These are phyloP conservation scores for Sipha maydis DNA, from an alignment of 2,888 invertebrate genomes.

Conservation along the genomic window DNA sequence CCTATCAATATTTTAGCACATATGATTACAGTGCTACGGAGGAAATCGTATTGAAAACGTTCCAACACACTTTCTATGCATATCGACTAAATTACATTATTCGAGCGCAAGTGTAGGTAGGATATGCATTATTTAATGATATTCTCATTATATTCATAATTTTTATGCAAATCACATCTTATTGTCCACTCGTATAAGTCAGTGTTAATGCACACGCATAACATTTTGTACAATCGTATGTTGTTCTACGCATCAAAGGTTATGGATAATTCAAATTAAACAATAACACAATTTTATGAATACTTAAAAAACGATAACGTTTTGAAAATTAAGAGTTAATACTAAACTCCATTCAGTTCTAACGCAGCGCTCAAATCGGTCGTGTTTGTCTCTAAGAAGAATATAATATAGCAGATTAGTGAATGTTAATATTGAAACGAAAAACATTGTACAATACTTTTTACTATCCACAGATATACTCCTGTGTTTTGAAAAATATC, in stretches of 20 bases:
- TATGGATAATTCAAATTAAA: not conserved
- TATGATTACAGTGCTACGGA: not conserved
- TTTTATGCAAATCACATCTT: not conserved
- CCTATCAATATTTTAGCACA: not conserved
- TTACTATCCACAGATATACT: too few species aligned
- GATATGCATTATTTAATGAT: not conserved
- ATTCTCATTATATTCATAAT: not conserved
- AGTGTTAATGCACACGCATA: not conserved
- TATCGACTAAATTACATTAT: too few species aligned
- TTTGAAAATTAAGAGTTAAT: too few species aligned
- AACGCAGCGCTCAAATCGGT: too few species aligned
- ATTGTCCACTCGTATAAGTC: not conserved
- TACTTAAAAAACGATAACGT: too few species aligned
- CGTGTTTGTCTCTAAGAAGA: too few species aligned
- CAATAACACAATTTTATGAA: not conserved
- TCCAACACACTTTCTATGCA: not conserved
- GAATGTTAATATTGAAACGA: too few species aligned
- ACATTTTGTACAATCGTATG: not conserved
- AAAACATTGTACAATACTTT: too few species aligned
- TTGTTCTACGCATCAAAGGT: not conserved
- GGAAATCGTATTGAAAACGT: not conserved
- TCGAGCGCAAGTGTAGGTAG: too few species aligned
- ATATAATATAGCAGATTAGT: too few species aligned
- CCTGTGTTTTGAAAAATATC: too few species aligned
- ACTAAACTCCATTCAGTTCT: too few species aligned